phyloP scores from a whole-genome alignment of 2,113 vertebrate genomes.

The Oreochromis tanganicae region DNA sequence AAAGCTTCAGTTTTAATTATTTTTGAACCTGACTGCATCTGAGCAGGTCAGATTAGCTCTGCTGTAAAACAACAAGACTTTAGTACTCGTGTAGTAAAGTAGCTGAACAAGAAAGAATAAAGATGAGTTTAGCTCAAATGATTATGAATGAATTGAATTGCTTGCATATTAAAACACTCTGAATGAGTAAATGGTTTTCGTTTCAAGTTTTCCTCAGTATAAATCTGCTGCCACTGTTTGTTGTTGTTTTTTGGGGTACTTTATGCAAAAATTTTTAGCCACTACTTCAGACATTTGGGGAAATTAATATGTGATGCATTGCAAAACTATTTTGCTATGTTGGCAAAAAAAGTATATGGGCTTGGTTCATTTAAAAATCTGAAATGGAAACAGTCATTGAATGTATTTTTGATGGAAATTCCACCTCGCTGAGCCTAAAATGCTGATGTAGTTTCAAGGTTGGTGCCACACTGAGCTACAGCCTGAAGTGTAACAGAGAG shows the following conservation, averaged over 20 bases:
- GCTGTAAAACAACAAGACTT: background rate
- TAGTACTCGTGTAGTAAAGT: background rate
- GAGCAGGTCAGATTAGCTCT: background rate
- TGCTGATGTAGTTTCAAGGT: constrained; percentile 7
- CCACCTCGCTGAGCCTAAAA: background rate
- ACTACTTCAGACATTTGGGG: background rate
- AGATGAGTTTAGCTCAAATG: background rate
- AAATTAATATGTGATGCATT: background rate
- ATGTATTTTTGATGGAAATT: constrained; percentile 17
- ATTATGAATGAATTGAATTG: background rate
- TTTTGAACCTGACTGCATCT: background rate
- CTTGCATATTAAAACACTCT: background rate
- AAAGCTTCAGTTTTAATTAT: background rate
- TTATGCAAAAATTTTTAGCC: background rate
- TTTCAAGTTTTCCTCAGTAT: background rate
- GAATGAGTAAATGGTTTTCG: background rate
- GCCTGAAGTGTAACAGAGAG: background rate
- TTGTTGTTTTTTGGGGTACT: background rate
- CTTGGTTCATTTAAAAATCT: background rate
- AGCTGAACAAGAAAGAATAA: background rate
- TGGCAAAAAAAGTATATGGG: background rate
- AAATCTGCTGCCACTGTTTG: background rate
- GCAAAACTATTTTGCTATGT: background rate
- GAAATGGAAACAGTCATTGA: background rate
- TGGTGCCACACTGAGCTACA: background rate